Evolutionary conservation across 2,113 vertebrate genomes (phyloP).

Genomic region (Cettia cetti): DNA sequence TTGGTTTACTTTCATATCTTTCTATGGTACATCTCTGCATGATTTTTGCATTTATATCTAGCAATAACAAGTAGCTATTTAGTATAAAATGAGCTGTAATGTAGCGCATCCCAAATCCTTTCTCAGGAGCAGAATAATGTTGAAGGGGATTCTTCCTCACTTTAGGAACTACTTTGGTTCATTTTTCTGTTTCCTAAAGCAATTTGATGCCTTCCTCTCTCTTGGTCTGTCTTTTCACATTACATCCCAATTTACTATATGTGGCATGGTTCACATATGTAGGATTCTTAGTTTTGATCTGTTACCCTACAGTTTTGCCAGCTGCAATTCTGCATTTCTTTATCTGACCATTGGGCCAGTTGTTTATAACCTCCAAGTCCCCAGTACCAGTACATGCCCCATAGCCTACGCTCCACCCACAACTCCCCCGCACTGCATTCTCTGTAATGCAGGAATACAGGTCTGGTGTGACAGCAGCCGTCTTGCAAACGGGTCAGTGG

Average conservation of each 20-base stretch:
- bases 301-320: neutral
- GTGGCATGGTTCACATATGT: neutral
- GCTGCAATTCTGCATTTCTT: neutral
- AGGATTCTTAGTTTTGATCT: neutral
- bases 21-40: neutral
- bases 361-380: neutral
- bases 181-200: neutral
- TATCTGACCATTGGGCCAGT: neutral
- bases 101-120: neutral
- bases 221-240: neutral
- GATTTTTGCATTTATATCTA: neutral
- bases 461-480: neutral
- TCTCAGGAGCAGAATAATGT: neutral
- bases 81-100: neutral
- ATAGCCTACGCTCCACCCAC: neutral
- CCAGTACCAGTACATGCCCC: neutral
- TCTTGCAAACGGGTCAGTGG: neutral
- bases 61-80: neutral
- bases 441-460: neutral
- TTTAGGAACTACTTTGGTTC: neutral
- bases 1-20: neutral
- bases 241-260: neutral
- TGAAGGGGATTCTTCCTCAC: neutral
- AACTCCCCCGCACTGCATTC: neutral
- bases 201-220: neutral